A percentile compares a stretch with the other conserved stretches of the same genome.
These are phyloP conservation scores for Percopsis omiscomaycus DNA, from an alignment of 2,797 vertebrate species.

Conservation along the genomic window DNA sequence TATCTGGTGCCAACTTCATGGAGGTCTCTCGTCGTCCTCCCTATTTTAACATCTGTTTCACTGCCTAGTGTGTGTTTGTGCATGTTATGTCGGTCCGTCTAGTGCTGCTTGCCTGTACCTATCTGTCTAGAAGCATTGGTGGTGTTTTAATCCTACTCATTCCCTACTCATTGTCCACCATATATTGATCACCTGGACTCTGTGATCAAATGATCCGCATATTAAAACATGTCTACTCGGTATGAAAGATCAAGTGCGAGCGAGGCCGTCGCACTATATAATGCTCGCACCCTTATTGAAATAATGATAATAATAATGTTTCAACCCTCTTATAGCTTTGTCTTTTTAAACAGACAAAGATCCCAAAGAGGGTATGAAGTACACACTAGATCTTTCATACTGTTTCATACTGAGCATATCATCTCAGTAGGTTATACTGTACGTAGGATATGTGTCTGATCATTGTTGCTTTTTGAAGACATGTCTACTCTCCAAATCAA, in stretches of 20 bases:
- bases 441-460: no score
- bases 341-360: no score
- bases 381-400: no score
- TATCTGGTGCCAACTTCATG: no score
- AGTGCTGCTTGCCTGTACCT: slow-evolving; percentile 16
- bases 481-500: slow-evolving; percentile 42
- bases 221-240: slow-evolving; percentile 24
- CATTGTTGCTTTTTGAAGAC: slow-evolving; percentile 2
- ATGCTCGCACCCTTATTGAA: no score
- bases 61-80: slow-evolving; percentile 39
- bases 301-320: no score
- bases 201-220: slow-evolving; percentile 36
- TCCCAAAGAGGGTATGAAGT: no score
- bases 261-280: no score
- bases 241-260: no score
- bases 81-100: slow-evolving; percentile 35
- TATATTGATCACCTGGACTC: slow-evolving; percentile 38
- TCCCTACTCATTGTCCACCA: slow-evolving; percentile 31
- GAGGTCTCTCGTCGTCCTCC: slow-evolving; percentile 12
- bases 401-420: no score
- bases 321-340: no score
- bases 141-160: slow-evolving; percentile 47
- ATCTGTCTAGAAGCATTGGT: slow-evolving; percentile 40
- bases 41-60: slow-evolving; percentile 34
- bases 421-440: no score